A percentile compares a stretch with the other conserved stretches of the same genome.
Evolutionary conservation across 2,797 vertebrate species (phyloP).

Genomic region (Apogon talboti): DNA sequence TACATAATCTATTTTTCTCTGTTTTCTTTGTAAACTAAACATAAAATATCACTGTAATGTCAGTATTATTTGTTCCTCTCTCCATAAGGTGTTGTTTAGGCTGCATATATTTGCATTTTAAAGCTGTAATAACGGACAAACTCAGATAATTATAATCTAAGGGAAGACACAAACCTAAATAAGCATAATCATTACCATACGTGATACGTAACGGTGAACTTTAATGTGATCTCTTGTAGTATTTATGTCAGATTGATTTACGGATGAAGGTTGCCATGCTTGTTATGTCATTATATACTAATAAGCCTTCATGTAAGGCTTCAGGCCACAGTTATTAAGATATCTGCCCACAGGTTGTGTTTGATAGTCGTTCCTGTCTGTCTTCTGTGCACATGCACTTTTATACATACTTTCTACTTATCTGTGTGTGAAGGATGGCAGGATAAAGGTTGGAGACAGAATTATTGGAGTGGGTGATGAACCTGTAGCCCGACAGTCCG

Average conservation of each 20-base stretch:
- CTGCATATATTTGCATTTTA: conserved; percentile 11
- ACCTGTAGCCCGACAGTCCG: conserved; percentile 84
- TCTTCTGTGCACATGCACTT: conserved; percentile 13
- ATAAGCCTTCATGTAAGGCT: conserved; percentile 50
- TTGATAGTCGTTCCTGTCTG: conserved; percentile 49
- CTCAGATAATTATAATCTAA: conserved; percentile 14
- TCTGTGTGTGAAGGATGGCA: conserved; percentile 83
- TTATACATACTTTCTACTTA: conserved; percentile 14
- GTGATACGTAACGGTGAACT: not conserved
- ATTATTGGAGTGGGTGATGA: conserved; percentile 88
- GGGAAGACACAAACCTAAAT: not conserved
- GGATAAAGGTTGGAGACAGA: conserved; percentile 86
- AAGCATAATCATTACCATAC: not conserved
- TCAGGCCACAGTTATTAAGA: conserved; percentile 42
- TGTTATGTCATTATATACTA: conserved; percentile 39
- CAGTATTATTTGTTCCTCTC: not conserved
- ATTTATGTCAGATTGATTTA: conserved; percentile 19
- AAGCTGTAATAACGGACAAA: not conserved
- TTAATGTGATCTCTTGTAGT: not conserved
- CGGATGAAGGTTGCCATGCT: conserved; percentile 17
- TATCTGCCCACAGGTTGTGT: conserved; percentile 58
- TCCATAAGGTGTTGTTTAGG: not conserved
- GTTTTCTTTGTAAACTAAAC: too few species aligned
- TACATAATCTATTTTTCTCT: too few species aligned
- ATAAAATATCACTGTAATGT: not conserved